Conservation (phyloP, 1,140 invertebrate genomes). For the Metopolophium dirhodum region DNA sequence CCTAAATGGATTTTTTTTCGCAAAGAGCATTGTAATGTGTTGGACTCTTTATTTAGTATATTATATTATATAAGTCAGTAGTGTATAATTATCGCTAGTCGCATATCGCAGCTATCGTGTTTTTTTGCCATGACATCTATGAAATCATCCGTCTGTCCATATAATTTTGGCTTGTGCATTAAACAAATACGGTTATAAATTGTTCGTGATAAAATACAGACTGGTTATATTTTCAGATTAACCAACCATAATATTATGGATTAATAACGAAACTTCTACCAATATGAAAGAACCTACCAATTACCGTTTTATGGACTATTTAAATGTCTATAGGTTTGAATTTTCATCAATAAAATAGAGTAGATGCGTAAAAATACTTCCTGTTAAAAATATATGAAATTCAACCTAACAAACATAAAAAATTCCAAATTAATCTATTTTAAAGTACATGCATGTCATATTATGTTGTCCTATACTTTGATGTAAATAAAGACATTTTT, state of each 20-base stretch:
- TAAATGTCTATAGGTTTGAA: background rate
- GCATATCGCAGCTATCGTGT: background rate
- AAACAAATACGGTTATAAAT: background rate
- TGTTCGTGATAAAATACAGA: background rate
- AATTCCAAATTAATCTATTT: background rate
- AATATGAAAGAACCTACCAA: background rate
- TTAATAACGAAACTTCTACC: background rate
- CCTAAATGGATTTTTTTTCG: background rate
- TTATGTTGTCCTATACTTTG: background rate
- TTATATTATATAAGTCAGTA: background rate
- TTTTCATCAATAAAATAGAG: background rate
- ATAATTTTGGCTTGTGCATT: constrained; percentile 1
- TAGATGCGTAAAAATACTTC: background rate
- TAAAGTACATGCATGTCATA: background rate
- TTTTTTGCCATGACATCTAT: background rate
- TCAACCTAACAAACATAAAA: background rate
- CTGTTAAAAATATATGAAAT: background rate
- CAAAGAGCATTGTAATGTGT: background rate
- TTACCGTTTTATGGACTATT: background rate
- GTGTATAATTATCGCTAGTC: background rate
- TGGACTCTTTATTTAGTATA: background rate
- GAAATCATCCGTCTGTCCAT: background rate
- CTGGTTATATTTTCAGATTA: background rate
- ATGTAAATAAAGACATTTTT: background rate
- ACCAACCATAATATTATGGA: background rate